Conservation (phyloP, 2,113 vertebrate genomes). For the Calidris pugnax region DNA sequence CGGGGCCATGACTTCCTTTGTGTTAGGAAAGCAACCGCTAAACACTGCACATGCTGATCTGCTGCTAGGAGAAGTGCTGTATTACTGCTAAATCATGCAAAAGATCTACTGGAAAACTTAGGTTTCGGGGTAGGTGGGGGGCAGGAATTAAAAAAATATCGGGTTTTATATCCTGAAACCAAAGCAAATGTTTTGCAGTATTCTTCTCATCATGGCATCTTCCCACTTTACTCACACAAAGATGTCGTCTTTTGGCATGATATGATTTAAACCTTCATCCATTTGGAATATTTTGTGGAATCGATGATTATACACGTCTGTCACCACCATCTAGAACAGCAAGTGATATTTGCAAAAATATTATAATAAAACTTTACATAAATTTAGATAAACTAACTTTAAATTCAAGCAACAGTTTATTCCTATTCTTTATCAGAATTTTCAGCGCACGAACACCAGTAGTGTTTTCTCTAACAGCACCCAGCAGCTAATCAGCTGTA, state of each 20-base stretch:
- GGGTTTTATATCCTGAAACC: neutral
- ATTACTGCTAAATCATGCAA: neutral
- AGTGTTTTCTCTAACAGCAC: neutral
- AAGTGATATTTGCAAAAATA: conserved; percentile 32
- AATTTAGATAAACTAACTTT: neutral
- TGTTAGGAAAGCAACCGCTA: neutral
- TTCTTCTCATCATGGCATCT: neutral
- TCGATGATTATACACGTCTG: conserved; percentile 96
- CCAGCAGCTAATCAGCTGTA: neutral
- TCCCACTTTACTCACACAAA: conserved; percentile 87
- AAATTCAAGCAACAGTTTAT: neutral
- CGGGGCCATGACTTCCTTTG: neutral
- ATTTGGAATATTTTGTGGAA: conserved; percentile 96
- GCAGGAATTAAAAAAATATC: rapidly evolving
- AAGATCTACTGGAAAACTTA: neutral
- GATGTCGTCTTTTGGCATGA: conserved; percentile 95
- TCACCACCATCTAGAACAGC: conserved; percentile 91
- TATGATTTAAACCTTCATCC: conserved; percentile 92
- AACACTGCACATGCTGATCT: neutral
- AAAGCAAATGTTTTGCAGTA: neutral
- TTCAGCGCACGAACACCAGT: neutral
- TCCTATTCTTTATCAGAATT: neutral
- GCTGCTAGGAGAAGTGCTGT: neutral
- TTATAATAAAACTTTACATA: neutral
- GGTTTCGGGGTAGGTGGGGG: neutral